Conservation (phyloP, 2,888 invertebrate genomes). For the Thymelicus sylvestris region DNA sequence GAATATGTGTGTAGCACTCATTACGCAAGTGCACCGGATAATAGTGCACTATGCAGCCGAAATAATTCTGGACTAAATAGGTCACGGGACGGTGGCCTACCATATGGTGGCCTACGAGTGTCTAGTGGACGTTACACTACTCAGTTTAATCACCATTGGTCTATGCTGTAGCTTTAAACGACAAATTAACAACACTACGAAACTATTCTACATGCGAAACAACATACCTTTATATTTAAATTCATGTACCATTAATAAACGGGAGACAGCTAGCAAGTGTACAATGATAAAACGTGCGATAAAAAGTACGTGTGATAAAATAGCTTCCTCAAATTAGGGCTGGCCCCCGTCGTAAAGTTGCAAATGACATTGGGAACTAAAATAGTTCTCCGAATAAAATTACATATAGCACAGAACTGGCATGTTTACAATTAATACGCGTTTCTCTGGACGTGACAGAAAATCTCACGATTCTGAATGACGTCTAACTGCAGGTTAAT, state of each 20-base stretch:
- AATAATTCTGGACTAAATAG: too few species aligned
- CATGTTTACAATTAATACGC: slow-evolving; percentile 50
- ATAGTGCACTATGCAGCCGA: too few species aligned
- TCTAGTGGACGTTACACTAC: too few species aligned
- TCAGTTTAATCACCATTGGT: too few species aligned
- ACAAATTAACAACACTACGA: slow-evolving; percentile 39
- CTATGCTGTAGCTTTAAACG: too few species aligned
- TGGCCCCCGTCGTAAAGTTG: slow-evolving; percentile 44
- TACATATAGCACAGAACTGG: slow-evolving; percentile 46
- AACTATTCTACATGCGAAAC: slow-evolving; percentile 33
- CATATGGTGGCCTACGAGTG: too few species aligned
- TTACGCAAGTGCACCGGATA: too few species aligned
- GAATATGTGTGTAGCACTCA: too few species aligned
- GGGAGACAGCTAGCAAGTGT: slow-evolving; percentile 41
- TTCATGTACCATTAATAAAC: slow-evolving; percentile 19
- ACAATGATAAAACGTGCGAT: slow-evolving; percentile 31
- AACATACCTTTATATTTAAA: slow-evolving; percentile 24
- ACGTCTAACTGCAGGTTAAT: neutral
- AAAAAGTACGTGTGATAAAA: slow-evolving; percentile 37
- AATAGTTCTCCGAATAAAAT: slow-evolving; percentile 50
- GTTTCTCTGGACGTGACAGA: slow-evolving; percentile 36
- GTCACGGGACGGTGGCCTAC: too few species aligned
- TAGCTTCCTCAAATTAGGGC: slow-evolving; percentile 43
- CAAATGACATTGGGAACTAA: slow-evolving; percentile 50
- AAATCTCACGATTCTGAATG: slow-evolving; percentile 11